Evolutionary conservation across 2,797 vertebrate species (phyloP), one percentile per base, ranked within the genome.

Genomic region (Microctenopoma stevenorrisi): DNA sequence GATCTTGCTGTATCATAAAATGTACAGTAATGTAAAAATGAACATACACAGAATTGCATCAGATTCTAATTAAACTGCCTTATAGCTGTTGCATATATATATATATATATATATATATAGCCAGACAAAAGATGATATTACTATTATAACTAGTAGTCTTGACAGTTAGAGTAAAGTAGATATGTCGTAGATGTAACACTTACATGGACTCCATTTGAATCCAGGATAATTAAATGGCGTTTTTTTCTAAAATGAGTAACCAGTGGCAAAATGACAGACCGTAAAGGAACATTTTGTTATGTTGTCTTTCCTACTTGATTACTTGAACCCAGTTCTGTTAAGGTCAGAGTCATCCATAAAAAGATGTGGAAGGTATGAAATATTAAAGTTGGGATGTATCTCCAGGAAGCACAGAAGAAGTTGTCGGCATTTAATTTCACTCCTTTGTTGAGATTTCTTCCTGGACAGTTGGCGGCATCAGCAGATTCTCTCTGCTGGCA

Each of bases 371-470:
- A 71, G 77, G 71, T 79, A 74, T 85, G 79, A 89, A 88, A 89
- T 86, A 91, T 90, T 84, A 89, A 87, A 85, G 74, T 70, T 2
- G 3, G 71, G 60, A 49, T 68, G 72, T 79, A 83, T 77, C 71
- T 89, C 74, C 70, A 78, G 84, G 57, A 86, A 74, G 67, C 65
- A 80, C 76, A 88, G 83, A 86, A 89, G 84, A 85, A 89, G 88
- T 84, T 90, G 88, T 89, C 80, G 80, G 82, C 86, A 82, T 92
- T 92, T 93, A 89, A 92, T 94, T 91, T 91, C 82, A 89, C 87
- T 90, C 88, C 88, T 91, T 92, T 91, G 91, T 92, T 79, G 86
- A 90, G 88, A 92, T 94, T 93, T 91, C 84, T 88, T 78, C 79
- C 84, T 69, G 83, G 89, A 92, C 90, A 90, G 82, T 84, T 63